A percentile compares a stretch with the other conserved stretches of the same genome.
Evolutionary conservation across 2,113 vertebrate genomes (phyloP).

Genomic region (Elachura formosa): DNA sequence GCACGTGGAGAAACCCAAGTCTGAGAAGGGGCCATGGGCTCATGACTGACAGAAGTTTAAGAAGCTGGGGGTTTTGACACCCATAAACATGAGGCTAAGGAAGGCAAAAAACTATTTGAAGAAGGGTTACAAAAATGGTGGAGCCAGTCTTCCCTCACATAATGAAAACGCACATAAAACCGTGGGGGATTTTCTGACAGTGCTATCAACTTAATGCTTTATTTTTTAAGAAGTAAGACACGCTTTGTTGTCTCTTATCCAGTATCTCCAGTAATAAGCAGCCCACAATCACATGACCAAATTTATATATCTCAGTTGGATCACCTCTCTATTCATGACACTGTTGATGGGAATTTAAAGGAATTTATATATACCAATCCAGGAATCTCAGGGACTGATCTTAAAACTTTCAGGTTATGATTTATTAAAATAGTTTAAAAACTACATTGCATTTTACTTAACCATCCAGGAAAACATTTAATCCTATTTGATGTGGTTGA

Average conservation of each 20-base stretch:
- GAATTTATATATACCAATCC: background rate
- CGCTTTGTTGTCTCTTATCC: background rate
- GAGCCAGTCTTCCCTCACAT: background rate
- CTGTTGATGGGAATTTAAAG: background rate
- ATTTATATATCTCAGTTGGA: background rate
- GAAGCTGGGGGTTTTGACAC: background rate
- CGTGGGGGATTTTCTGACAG: rapidly evolving
- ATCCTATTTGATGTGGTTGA: background rate
- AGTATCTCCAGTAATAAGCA: background rate
- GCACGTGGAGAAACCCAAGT: background rate
- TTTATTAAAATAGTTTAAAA: background rate
- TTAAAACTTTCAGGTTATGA: background rate
- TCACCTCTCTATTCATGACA: background rate
- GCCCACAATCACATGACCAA: background rate
- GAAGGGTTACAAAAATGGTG: background rate
- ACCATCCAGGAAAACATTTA: background rate
- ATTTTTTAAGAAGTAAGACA: background rate
- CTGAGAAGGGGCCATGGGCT: background rate
- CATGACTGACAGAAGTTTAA: background rate
- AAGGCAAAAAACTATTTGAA: background rate
- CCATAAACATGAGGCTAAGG: background rate
- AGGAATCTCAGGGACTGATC: background rate
- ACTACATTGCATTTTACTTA: background rate
- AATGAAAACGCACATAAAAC: background rate
- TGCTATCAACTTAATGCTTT: background rate